Conservation (phyloP, 2,888 invertebrate species). For the Rhyacophila evoluta region DNA sequence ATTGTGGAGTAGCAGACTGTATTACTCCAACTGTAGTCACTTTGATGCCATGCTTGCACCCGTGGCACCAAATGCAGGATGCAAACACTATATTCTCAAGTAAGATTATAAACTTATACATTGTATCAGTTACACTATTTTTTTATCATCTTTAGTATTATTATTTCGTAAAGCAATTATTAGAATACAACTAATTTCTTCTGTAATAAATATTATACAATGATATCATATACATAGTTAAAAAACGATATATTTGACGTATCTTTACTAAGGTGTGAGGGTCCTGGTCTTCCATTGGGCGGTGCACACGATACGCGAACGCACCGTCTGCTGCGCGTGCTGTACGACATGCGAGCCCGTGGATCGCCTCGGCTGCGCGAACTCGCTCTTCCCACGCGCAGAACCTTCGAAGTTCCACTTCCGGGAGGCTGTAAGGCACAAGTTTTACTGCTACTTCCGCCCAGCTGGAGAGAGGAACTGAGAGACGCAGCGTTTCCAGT, state of each 20-base stretch:
- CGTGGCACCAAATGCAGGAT: slow-evolving; percentile 56
- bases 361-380: slow-evolving; percentile 77
- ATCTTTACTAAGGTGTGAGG: slow-evolving; percentile 93
- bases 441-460: slow-evolving; percentile 88
- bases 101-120: slow-evolving; percentile 56
- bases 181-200: no score
- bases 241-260: no score
- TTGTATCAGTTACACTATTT: no score
- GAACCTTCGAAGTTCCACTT: slow-evolving; percentile 87
- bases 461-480: slow-evolving; percentile 87
- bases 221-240: no score
- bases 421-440: slow-evolving; percentile 89
- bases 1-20: slow-evolving; percentile 82
- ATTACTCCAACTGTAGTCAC: slow-evolving; percentile 89
- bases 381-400: slow-evolving; percentile 84
- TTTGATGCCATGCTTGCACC: slow-evolving; percentile 83
- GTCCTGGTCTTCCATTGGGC: slow-evolving; percentile 90
- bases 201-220: no score
- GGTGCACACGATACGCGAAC: slow-evolving; percentile 81
- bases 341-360: slow-evolving; percentile 77
- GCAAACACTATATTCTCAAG: slow-evolving; percentile 58
- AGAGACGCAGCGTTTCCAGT: slow-evolving; percentile 90
- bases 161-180: no score
- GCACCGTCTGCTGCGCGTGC: slow-evolving; percentile 81
- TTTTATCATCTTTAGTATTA: no score